Percentiles rank a stretch among this genome's conserved stretches.
Evolutionary conservation across 2,797 vertebrate genomes (phyloP).

Genomic region (Pseudomugil tenellus): DNA sequence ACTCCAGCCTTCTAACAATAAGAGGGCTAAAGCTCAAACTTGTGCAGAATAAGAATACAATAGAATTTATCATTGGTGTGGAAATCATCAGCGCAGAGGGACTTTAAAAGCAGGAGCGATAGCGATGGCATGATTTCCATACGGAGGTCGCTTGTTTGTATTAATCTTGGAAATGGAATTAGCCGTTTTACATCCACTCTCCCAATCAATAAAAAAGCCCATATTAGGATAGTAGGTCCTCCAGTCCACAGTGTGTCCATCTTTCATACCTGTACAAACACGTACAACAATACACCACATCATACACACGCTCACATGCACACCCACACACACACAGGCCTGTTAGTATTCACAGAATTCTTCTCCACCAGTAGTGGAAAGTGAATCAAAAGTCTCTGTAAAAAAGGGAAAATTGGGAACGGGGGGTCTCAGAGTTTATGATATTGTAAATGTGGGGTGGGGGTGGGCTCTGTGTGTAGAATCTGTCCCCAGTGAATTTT

Average conservation of each 20-base stretch:
- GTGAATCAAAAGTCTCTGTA: constrained; percentile 69
- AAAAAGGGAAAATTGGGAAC: constrained; percentile 49
- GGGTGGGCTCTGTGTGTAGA: constrained; percentile 56
- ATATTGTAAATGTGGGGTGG: constrained; percentile 47
- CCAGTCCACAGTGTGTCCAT: constrained; percentile 71
- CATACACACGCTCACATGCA: constrained; percentile 21
- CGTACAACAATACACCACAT: constrained; percentile 60
- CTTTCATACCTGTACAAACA: constrained; percentile 74
- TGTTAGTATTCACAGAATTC: constrained; percentile 74
- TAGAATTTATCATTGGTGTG: constrained; percentile 62
- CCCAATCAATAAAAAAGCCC: constrained; percentile 47
- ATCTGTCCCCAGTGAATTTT: constrained; percentile 57
- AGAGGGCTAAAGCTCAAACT: constrained; percentile 45
- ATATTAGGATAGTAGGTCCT: constrained; percentile 67
- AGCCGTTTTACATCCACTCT: constrained; percentile 51
- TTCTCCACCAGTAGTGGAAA: constrained; percentile 51
- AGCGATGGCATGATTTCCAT: constrained; percentile 31
- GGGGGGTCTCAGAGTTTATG: constrained; percentile 53
- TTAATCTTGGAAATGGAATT: constrained; percentile 65
- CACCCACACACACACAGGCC: constrained; percentile 30
- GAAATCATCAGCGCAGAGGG: constrained; percentile 42
- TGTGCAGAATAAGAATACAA: constrained; percentile 60
- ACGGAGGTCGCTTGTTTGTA: constrained; percentile 50
- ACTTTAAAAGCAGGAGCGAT: constrained; percentile 48
- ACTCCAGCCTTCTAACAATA: constrained; percentile 6